These are phyloP conservation scores for Idaea biselata DNA, from an alignment of 2,888 invertebrate genomes.

Conservation along the genomic window DNA sequence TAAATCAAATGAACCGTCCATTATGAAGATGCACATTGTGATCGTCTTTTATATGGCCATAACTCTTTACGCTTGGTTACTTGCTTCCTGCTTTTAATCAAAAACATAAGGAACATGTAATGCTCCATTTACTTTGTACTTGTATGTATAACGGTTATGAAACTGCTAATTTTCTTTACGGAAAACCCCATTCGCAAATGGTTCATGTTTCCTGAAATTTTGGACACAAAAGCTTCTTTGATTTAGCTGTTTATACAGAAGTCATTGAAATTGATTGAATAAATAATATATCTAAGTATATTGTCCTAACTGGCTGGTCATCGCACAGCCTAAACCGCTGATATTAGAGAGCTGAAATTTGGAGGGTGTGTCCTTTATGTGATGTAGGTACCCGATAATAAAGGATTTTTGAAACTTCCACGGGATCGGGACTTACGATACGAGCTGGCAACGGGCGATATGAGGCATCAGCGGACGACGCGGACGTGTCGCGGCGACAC, in stretches of 20 bases:
- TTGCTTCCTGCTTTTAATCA: slow-evolving; percentile 13
- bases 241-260: slow-evolving; percentile 26
- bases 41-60: neutral
- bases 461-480: no score
- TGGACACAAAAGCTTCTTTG: slow-evolving; percentile 4
- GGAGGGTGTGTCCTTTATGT: no score
- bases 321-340: no score
- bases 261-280: slow-evolving; percentile 15
- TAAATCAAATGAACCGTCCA: neutral
- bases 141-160: slow-evolving; percentile 4
- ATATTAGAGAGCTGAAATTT: no score
- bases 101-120: slow-evolving; percentile 12
- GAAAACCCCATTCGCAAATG: slow-evolving; percentile 6
- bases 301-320: no score
- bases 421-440: no score
- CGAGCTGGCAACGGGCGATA: no score
- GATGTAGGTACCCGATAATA: no score
- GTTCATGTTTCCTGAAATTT: slow-evolving; percentile 9
- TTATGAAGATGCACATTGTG: neutral
- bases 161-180: slow-evolving; percentile 15
- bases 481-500: no score
- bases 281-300: slow-evolving; percentile 20
- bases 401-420: no score
- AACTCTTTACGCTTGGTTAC: slow-evolving; percentile 14
- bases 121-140: slow-evolving; percentile 15